These are phyloP conservation scores for Monopis laevigella DNA, from an alignment of 2,888 invertebrate genomes.

Conservation along the genomic window DNA sequence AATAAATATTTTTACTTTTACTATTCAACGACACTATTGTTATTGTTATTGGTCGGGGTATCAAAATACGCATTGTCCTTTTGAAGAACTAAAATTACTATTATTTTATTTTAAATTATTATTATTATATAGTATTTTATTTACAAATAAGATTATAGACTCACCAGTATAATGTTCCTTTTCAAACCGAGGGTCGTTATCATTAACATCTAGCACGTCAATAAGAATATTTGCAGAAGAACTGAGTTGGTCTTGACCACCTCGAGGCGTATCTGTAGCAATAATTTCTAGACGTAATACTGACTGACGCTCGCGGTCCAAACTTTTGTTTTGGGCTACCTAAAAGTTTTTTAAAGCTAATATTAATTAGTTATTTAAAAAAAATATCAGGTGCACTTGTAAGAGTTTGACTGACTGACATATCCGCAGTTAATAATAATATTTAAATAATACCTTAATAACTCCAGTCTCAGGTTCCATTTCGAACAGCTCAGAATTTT, in stretches of 20 bases:
- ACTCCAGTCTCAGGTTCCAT: constrained; percentile 76
- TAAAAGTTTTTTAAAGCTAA: constrained; percentile 22
- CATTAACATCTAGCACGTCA: constrained; percentile 81
- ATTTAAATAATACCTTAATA: constrained; percentile 63
- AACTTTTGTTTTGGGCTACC: constrained; percentile 70
- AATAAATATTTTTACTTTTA: too few relatives aligned
- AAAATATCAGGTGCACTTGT: too few relatives aligned
- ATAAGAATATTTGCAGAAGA: constrained; percentile 71
- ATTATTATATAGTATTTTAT: background rate
- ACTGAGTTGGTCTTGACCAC: constrained; percentile 73
- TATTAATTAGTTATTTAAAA: background rate
- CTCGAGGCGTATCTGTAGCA: constrained; percentile 78
- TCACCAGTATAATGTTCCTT: constrained; percentile 68
- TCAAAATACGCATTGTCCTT: too few relatives aligned
- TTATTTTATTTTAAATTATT: background rate
- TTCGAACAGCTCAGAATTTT: constrained; percentile 76
- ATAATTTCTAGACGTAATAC: constrained; percentile 75
- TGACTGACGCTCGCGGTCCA: constrained; percentile 79
- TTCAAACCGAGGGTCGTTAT: constrained; percentile 77
- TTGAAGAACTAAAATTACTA: too few relatives aligned
- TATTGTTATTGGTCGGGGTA: too few relatives aligned
- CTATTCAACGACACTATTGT: too few relatives aligned
- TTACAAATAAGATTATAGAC: background rate
- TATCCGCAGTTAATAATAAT: too few relatives aligned
- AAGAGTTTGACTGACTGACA: background rate